phyloP scores from a whole-genome alignment of 2,888 invertebrate genomes.

The Hybos culiciformis region DNA sequence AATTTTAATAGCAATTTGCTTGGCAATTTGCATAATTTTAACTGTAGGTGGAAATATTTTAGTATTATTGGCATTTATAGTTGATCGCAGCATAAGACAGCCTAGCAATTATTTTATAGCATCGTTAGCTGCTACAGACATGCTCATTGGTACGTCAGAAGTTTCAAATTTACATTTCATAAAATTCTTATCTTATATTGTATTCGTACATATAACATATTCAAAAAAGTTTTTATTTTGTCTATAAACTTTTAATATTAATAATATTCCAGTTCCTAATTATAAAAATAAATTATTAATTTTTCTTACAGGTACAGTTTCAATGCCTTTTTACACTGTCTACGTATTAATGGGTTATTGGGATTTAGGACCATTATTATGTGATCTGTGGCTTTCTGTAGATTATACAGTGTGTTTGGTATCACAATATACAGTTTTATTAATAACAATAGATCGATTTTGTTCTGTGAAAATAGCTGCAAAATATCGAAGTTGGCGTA shows the following conservation, averaged over 20 bases:
- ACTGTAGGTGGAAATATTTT: conserved; percentile 93
- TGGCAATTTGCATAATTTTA: conserved; percentile 76
- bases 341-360: conserved; percentile 94
- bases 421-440: conserved; percentile 95
- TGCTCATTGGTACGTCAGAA: conserved; percentile 70
- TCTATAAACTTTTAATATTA: neutral
- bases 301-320: conserved; percentile 63
- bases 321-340: conserved; percentile 97
- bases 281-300: neutral
- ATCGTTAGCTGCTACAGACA: conserved; percentile 91
- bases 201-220: neutral
- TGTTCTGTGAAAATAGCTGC: conserved; percentile 98
- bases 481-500: conserved; percentile 91
- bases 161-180: neutral
- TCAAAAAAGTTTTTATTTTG: neutral
- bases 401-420: conserved; percentile 99
- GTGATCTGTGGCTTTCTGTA: conserved; percentile 96
- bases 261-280: neutral
- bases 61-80: conserved; percentile 86
- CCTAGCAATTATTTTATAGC: conserved; percentile 99
- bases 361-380: conserved; percentile 90
- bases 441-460: conserved; percentile 96
- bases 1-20: conserved; percentile 71
- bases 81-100: conserved; percentile 84
- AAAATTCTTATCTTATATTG: neutral